Evolutionary conservation across 2,888 invertebrate genomes (phyloP).

Genomic region (Slavum lentiscoides): DNA sequence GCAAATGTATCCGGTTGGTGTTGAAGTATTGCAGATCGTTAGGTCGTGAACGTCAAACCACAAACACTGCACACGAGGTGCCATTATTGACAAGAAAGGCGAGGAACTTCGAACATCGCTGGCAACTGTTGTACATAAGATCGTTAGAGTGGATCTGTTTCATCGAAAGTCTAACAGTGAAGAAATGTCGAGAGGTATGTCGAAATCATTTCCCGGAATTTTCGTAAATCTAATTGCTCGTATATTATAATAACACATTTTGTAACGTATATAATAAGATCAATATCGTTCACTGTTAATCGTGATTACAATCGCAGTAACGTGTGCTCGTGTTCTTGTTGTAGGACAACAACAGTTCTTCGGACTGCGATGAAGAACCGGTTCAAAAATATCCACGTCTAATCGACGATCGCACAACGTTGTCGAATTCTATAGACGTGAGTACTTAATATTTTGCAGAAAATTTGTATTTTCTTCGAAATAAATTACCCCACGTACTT

Average conservation of each 20-base stretch:
- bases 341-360: constrained; percentile 66
- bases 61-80: constrained; percentile 56
- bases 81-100: constrained; percentile 64
- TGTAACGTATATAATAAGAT: not conserved
- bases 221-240: not conserved
- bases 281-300: not conserved
- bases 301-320: not conserved
- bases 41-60: constrained; percentile 59
- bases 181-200: constrained; percentile 46
- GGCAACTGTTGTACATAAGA: constrained; percentile 85
- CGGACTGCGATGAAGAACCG: constrained; percentile 75
- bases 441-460: not conserved
- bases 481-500: not conserved
- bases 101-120: constrained; percentile 78
- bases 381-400: constrained; percentile 75
- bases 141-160: constrained; percentile 92
- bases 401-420: constrained; percentile 31
- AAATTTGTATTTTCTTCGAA: not conserved
- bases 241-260: not conserved
- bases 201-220: not conserved
- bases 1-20: constrained; percentile 78
- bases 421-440: constrained; percentile 25
- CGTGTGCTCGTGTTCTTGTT: constrained; percentile 56
- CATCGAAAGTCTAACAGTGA: constrained; percentile 71
- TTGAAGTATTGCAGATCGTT: constrained; percentile 75